Evolutionary conservation across 2,888 invertebrate genomes (phyloP), one percentile per base, ranked within the genome.

Genomic region (Ernsta delagoae): DNA sequence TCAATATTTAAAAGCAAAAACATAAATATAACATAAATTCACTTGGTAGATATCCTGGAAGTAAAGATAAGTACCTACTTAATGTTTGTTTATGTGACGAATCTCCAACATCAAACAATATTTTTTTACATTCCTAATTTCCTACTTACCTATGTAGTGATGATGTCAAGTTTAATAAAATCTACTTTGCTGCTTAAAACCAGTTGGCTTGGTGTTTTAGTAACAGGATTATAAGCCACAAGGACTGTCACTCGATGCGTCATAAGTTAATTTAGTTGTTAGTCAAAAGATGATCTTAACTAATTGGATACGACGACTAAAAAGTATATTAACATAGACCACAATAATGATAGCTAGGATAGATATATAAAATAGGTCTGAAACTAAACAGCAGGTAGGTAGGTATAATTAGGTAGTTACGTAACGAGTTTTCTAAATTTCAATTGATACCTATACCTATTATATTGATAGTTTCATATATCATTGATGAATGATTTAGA

Each of bases 401-500:
- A 24, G 24, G 24, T 24, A 24, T 24, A 24, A 24, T 4, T 36
- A 53, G 7, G 6, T 2, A 60, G 39, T 53, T 60, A 59, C 12
- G 34, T n/a, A 66, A 66, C 31, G 5, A 31, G 39, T 59, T 41
- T n/a, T 41, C 12, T 41, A 60, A 41, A 66, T 60, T 59, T 60
- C 34, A 54, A 60, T 60, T 60, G 60, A 67, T 60, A 24, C 24
- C 24, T 24, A 24, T 24, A 66, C 53, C 31, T 16, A 41, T 41
- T 8, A 12, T 48, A 12, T 5, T 12, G 11, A 24, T 60, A 53
- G 66, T 43, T 60, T 66, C 53, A 54, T 61, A 60, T 60, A 50
- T 50, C 50, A 7, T 54, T 61, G 61, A 67, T 31, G 43, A 67
- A 67, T 34, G 36, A 67, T 60, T 67, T 67, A 61, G 67, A 67